These are phyloP conservation scores for Chelonia mydas DNA, from an alignment of 2,797 vertebrate genomes.

Conservation along the genomic window DNA sequence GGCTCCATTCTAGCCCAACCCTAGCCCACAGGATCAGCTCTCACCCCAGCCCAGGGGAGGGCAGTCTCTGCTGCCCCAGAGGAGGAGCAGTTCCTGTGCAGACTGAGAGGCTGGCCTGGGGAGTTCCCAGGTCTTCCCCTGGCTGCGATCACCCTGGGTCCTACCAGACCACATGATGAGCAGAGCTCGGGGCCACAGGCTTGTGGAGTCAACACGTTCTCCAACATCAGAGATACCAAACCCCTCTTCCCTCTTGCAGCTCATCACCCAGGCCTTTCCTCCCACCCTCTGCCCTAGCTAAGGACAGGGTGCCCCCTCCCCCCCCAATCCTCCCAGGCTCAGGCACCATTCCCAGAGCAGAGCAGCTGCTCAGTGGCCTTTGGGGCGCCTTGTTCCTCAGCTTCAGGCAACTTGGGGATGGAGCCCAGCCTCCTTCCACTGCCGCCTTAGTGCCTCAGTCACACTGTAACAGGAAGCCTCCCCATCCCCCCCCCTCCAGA, in stretches of 20 bases:
- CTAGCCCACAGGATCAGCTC: not conserved
- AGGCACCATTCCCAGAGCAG: not conserved
- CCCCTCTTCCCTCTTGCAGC: not conserved
- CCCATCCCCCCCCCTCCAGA: too few species aligned
- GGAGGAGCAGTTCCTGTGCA: not conserved
- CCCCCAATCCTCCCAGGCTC: too few species aligned
- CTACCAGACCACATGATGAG: not conserved
- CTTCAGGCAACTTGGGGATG: not conserved
- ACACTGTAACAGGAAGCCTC: too few species aligned
- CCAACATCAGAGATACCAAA: not conserved
- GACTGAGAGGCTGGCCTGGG: not conserved
- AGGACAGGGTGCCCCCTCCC: too few species aligned
- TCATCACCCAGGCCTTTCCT: too few species aligned
- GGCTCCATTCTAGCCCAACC: too few species aligned
- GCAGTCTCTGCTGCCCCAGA: too few species aligned
- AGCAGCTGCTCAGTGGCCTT: not conserved
- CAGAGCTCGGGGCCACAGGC: not conserved
- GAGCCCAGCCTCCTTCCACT: too few species aligned
- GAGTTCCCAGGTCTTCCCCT: not conserved
- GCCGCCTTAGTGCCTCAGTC: too few species aligned
- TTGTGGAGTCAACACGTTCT: not conserved
- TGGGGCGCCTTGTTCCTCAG: not conserved
- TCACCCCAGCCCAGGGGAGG: not conserved
- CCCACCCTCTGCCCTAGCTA: too few species aligned
- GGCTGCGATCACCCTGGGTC: not conserved